These are phyloP conservation scores for Antheraea pernyi DNA, from an alignment of 1,140 invertebrate genomes.

Conservation along the genomic window DNA sequence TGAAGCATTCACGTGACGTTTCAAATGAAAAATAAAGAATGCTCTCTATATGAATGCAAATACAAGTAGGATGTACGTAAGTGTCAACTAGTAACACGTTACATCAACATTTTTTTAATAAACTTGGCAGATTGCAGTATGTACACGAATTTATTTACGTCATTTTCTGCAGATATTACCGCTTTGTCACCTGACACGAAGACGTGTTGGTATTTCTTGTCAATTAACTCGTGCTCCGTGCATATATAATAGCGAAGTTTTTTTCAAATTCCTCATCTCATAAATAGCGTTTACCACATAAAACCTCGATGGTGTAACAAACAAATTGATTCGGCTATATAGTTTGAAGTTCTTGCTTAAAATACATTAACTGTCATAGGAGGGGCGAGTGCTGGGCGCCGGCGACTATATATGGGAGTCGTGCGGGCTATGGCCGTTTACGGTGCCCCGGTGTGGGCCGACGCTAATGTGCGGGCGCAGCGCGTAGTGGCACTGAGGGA, in stretches of 20 bases:
- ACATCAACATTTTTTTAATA: background rate
- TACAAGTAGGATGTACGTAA: background rate
- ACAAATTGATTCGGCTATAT: background rate
- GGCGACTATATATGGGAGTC: no score
- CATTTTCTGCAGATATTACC: background rate
- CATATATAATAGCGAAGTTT: background rate
- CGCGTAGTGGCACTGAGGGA: no score
- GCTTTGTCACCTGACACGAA: background rate
- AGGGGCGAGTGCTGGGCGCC: no score
- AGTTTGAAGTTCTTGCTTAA: no score
- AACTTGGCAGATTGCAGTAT: background rate
- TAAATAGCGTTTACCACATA: background rate
- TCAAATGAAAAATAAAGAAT: background rate
- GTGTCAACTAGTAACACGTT: background rate
- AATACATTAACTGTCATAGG: no score
- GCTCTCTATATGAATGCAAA: background rate
- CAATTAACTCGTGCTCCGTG: background rate
- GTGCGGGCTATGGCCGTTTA: no score
- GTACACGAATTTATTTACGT: background rate
- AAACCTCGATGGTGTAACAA: no score
- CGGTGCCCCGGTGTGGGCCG: no score
- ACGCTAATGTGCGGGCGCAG: no score
- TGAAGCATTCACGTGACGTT: background rate
- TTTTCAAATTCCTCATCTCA: background rate
- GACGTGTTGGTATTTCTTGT: background rate